Base-by-base conservation (phyloP, 2,797 vertebrate species). In the Acanthiza pusilla region DNA sequence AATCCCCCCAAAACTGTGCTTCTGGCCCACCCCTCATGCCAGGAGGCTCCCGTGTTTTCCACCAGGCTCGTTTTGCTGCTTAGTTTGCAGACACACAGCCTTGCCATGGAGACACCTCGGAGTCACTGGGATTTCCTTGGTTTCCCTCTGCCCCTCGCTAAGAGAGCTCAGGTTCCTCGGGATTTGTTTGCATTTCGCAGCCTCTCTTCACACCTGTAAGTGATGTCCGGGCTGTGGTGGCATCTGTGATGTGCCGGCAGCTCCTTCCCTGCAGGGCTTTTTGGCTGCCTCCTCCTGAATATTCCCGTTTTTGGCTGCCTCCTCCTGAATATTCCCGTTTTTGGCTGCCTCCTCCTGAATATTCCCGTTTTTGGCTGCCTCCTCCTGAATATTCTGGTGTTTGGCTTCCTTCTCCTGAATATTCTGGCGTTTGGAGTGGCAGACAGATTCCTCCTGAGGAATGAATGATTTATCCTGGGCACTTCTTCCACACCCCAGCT, bases 21-120 rank as follows among this genome's bases (percentile, higher is more conserved):
- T 16, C 32, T 15, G 16, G 5, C 53, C n/a, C 43, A 16, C 9
- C 29, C 4, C 18, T 27, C 0, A 0, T 7, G 32, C 19, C 67
- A 36, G 30, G 48, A 54, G 61, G 25, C 40, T 67, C 36, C 45
- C 0, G 1, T 30, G 29, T 6, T 43, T 21, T 21, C 66, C 68
- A 55, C 10, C 47, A 22, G 27, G 3, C 63, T 85, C 1, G 0
- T 54, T 76, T 47, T 47, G 29, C 68, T 51, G 42, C 71, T 87
- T 5, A 0, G 6, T 50, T 57, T 77, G 48, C 79, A 84, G 82
- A 36, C 45, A 67, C 13, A 16, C 9, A 0, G 3, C 74, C 68
- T 83, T 26, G 36, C 50, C 61, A 26, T 3, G 2, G 10, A 79
- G 53, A 70, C 68, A 66, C 47, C 77, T 75, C 8, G 0, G 2